A percentile compares a stretch with the other conserved stretches of the same genome.
Conservation (phyloP, 2,113 vertebrate species). For the Lophius piscatorius region DNA sequence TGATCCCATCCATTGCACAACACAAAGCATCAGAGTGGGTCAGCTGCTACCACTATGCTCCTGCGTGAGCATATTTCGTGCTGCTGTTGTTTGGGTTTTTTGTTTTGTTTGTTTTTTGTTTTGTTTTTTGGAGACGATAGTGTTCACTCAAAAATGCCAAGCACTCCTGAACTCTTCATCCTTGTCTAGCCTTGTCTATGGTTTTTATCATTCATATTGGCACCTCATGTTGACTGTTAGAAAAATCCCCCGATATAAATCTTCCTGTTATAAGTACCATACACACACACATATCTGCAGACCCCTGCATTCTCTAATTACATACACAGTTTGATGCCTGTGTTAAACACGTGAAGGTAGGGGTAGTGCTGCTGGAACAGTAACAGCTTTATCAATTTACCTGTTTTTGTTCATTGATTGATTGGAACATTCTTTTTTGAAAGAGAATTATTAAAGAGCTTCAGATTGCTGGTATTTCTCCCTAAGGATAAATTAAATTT, state of each 20-base stretch:
- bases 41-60: slow-evolving; percentile 33
- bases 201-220: slow-evolving; percentile 5
- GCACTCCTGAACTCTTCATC: neutral
- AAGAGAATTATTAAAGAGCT: no score
- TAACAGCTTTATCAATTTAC: neutral
- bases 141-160: no score
- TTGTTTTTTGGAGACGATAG: no score
- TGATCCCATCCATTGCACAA: slow-evolving; percentile 59
- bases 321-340: neutral
- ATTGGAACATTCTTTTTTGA: no score
- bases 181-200: neutral
- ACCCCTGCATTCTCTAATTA: slow-evolving; percentile 2
- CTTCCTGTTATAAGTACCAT: neutral
- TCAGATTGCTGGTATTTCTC: no score
- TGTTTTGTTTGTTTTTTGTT: neutral
- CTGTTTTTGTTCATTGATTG: no score
- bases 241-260: neutral
- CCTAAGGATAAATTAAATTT: no score
- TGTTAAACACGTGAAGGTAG: slow-evolving; percentile 1
- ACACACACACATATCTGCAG: neutral
- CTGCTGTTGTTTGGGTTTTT: slow-evolving; percentile 13
- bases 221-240: slow-evolving; percentile 9
- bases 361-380: neutral
- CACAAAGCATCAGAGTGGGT: slow-evolving; percentile 25
- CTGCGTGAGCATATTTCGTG: slow-evolving; percentile 11